Conservation (phyloP, 2,113 vertebrate species). For the Piprites chloris region DNA sequence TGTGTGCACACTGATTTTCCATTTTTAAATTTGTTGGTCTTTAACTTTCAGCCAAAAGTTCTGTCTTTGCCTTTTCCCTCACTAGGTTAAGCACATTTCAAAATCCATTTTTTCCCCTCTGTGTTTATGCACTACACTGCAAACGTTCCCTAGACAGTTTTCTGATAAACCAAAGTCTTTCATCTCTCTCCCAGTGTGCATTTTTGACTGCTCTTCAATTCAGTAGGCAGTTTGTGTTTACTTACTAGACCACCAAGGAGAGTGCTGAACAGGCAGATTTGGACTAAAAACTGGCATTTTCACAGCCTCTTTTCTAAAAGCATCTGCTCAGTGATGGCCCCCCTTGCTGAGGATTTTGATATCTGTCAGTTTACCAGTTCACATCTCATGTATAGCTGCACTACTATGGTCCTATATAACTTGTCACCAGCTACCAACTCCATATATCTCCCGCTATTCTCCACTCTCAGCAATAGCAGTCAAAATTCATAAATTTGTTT, state of each 20-base stretch:
- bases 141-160: background rate
- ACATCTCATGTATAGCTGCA: background rate
- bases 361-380: background rate
- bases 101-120: background rate
- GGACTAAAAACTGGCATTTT: background rate
- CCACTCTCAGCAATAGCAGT: background rate
- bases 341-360: background rate
- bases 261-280: background rate
- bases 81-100: background rate
- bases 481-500: background rate
- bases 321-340: background rate
- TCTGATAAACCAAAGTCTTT: background rate
- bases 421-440: background rate
- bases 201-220: background rate
- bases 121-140: background rate
- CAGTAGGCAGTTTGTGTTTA: background rate
- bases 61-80: background rate
- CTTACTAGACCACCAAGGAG: background rate
- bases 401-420: background rate
- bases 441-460: background rate
- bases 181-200: background rate
- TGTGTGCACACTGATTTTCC: background rate
- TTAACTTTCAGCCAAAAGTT: background rate
- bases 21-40: background rate
- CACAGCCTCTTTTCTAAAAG: background rate